Conservation (phyloP, 2,888 invertebrate species). For the Campaea margaritaria region DNA sequence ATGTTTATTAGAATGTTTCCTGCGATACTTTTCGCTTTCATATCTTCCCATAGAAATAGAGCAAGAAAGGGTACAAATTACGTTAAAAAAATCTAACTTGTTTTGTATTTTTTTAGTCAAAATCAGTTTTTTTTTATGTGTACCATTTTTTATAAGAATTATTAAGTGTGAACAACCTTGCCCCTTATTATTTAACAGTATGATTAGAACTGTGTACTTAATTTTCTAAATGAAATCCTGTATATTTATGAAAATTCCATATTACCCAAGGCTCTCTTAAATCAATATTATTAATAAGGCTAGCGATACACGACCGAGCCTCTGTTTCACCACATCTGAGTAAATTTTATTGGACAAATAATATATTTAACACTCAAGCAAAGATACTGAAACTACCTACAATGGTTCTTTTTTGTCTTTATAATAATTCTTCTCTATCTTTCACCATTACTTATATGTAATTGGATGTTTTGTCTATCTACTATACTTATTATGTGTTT, state of each 20-base stretch:
- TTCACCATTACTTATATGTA: too few species aligned
- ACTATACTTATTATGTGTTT: too few species aligned
- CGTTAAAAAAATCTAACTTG: constrained; percentile 20
- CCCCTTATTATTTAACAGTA: constrained; percentile 34
- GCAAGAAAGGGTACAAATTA: constrained; percentile 39
- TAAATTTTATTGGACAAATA: not conserved
- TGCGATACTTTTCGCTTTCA: not conserved
- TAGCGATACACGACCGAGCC: constrained; percentile 14
- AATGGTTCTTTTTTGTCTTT: too few species aligned
- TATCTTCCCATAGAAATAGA: constrained; percentile 21
- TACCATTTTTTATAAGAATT: constrained; percentile 39
- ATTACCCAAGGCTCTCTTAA: constrained; percentile 43
- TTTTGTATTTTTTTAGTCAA: constrained; percentile 47
- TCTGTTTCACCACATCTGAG: not conserved
- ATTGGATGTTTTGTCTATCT: too few species aligned
- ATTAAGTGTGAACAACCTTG: constrained; percentile 43
- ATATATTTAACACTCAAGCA: too few species aligned
- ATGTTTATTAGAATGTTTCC: not conserved
- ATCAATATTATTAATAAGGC: constrained; percentile 27
- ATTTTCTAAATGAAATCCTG: constrained; percentile 38
- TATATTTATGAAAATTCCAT: constrained; percentile 27
- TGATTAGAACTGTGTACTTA: constrained; percentile 44
- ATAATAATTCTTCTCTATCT: too few species aligned
- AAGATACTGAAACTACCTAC: too few species aligned
- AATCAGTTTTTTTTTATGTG: constrained; percentile 47